Percentiles rank a stretch among this genome's conserved stretches.
Conservation (phyloP, 2,113 vertebrate genomes). For the Anhinga anhinga region DNA sequence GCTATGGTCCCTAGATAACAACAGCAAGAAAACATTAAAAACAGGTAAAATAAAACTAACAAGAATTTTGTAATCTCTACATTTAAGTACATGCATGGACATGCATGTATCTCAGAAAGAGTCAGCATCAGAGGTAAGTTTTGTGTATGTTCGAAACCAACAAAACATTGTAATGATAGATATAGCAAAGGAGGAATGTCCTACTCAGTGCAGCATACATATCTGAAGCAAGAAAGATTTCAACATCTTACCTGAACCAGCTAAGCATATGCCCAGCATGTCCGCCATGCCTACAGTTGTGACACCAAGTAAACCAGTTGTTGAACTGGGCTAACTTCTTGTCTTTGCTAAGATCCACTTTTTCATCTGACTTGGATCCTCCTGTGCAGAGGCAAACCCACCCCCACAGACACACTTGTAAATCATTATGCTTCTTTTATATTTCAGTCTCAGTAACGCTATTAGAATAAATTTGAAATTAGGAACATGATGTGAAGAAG, state of each 20-base stretch:
- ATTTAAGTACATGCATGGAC: background rate
- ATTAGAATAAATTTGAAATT: background rate
- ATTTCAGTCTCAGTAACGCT: background rate
- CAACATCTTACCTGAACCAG: slow-evolving; percentile 91
- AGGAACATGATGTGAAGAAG: background rate
- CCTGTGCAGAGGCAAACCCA: slow-evolving; percentile 73
- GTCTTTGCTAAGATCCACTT: slow-evolving; percentile 93
- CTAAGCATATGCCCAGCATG: slow-evolving; percentile 98
- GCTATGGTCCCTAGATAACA: slow-evolving; percentile 86
- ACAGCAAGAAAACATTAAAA: background rate
- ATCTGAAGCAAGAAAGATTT: background rate
- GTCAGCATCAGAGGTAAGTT: background rate
- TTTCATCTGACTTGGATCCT: slow-evolving; percentile 93
- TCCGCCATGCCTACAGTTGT: slow-evolving; percentile 96
- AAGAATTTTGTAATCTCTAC: background rate
- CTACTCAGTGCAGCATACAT: background rate
- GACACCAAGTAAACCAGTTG: slow-evolving; percentile 99
- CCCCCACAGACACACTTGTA: background rate
- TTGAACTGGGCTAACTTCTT: slow-evolving; percentile 98
- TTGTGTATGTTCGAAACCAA: background rate
- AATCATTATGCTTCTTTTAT: background rate
- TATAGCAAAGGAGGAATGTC: background rate
- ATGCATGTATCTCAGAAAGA: background rate
- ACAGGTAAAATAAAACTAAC: background rate
- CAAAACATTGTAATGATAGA: background rate